phyloP scores from a whole-genome alignment of 2,888 invertebrate genomes.

The Elmis aenea region DNA sequence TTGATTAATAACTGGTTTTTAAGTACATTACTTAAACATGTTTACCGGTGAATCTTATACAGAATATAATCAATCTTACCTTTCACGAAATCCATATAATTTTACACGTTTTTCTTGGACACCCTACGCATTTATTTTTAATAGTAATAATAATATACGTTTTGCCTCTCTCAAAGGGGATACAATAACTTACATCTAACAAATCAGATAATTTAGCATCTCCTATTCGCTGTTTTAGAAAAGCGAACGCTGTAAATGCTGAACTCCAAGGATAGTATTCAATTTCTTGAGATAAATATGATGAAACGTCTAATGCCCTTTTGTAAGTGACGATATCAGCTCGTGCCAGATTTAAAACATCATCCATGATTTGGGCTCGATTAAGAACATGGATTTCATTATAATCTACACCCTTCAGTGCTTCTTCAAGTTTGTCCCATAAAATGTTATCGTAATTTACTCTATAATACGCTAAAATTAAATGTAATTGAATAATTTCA shows the following conservation, averaged over 20 bases:
- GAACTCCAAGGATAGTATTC: conserved; percentile 77
- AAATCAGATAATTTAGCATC: conserved; percentile 16
- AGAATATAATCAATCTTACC: too few species aligned
- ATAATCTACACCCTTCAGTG: conserved; percentile 46
- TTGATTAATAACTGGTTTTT: too few species aligned
- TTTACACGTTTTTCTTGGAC: too few species aligned
- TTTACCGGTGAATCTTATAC: too few species aligned
- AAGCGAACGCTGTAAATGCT: conserved; percentile 50
- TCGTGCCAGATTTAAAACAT: conserved; percentile 70
- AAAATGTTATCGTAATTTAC: conserved; percentile 60
- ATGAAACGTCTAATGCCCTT: conserved; percentile 59
- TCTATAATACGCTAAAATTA: conserved; percentile 61
- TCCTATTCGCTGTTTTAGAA: too few species aligned
- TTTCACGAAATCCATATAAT: too few species aligned
- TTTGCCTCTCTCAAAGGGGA: too few species aligned
- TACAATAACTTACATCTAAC: too few species aligned
- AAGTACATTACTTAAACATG: too few species aligned
- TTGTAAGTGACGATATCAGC: conserved; percentile 57
- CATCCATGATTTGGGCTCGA: conserved; percentile 75
- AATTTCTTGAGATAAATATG: conserved; percentile 63
- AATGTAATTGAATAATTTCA: too few species aligned
- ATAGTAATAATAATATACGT: too few species aligned
- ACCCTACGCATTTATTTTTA: too few species aligned
- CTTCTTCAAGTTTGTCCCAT: conserved; percentile 51
- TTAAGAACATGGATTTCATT: conserved; percentile 58